Evolutionary conservation across 2,797 vertebrate genomes (phyloP), one percentile per base, ranked within the genome.

Genomic region (Sebastes nivosus): DNA sequence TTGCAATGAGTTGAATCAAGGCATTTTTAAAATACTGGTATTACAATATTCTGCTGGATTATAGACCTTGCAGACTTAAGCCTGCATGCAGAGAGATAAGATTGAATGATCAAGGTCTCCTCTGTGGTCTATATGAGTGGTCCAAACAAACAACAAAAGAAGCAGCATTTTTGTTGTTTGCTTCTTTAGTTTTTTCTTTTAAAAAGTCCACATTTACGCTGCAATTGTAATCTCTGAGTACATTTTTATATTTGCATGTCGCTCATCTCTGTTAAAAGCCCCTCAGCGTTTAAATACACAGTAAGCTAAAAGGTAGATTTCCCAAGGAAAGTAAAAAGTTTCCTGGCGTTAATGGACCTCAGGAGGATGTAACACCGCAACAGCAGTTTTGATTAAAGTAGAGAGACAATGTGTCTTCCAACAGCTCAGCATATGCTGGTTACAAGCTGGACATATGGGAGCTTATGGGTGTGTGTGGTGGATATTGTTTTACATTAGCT

Each of bases 61-160:
- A 75, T 16, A 76, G 36, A 84, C 67, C 46, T 85, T 60, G 20
- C 61, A 70, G 81, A 82, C 77, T 81, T 79, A 27, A 80, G 76
- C 81, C 85, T 90, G 86, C 79, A 79, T 10, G 42, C n/a, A 30
- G 34, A 77, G 67, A 67, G 87, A 90, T 89, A 85, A 88, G 70
- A 88, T 46, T 76, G 27, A 80, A 69, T 29, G 72, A 86, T 84
- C 79, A 77, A 36, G 81, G 72, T 64, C 30, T 72, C 57, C 52
- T 64, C 57, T 70, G 72, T 75, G 30, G 55, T 86, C 29, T 52
- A 18, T 67, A 32, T 10, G 63, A 85, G 57, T 63, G 6, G 57
- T 32, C 25, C 29, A 63, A 75, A 76, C 52, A 73, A 55, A 80
- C 25, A 24, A 34, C 46, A 64, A 76, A 69, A 61, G 65, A 66